A percentile compares a stretch with the other conserved stretches of the same genome.
Evolutionary conservation across 2,797 vertebrate species (phyloP).

Genomic region (Hephaestus fuliginosus): DNA sequence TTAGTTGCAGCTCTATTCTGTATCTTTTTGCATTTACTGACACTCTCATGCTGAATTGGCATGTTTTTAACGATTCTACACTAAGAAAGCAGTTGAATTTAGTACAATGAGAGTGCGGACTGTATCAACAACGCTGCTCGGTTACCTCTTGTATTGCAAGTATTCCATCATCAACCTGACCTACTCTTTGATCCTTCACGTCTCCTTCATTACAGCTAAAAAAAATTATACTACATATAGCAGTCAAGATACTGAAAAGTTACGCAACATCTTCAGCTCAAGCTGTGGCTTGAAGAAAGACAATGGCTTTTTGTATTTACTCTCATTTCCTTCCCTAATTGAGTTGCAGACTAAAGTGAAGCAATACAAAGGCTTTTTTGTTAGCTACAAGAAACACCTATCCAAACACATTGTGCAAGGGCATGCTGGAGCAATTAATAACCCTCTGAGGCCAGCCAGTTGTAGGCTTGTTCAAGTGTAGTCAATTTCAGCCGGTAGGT

Average conservation of each 20-base stretch:
- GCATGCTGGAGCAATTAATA: constrained; percentile 86
- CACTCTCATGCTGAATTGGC: neutral
- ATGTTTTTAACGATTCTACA: neutral
- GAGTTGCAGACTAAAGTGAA: constrained; percentile 90
- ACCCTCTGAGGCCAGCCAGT: constrained; percentile 80
- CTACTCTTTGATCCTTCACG: constrained; percentile 16
- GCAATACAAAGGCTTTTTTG: constrained; percentile 90
- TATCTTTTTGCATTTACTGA: neutral
- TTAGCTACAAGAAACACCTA: constrained; percentile 87
- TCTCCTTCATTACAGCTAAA: constrained; percentile 32
- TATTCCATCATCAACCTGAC: constrained; percentile 31
- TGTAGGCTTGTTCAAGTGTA: constrained; percentile 71
- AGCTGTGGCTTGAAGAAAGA: constrained; percentile 82
- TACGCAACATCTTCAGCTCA: constrained; percentile 80
- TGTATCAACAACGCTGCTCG: neutral
- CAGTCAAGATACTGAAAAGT: constrained; percentile 83
- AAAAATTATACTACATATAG: constrained; percentile 76
- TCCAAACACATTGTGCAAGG: constrained; percentile 88
- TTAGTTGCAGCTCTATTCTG: neutral
- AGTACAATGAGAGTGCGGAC: neutral
- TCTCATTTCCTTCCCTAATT: constrained; percentile 91
- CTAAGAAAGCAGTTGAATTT: constrained; percentile 1
- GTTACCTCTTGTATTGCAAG: constrained; percentile 8
- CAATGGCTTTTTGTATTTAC: constrained; percentile 91
- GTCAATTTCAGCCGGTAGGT: constrained; percentile 66